Evolutionary conservation across 2,888 invertebrate species (phyloP), one percentile per base, ranked within the genome.

Genomic region (Microplitis manilae): DNA sequence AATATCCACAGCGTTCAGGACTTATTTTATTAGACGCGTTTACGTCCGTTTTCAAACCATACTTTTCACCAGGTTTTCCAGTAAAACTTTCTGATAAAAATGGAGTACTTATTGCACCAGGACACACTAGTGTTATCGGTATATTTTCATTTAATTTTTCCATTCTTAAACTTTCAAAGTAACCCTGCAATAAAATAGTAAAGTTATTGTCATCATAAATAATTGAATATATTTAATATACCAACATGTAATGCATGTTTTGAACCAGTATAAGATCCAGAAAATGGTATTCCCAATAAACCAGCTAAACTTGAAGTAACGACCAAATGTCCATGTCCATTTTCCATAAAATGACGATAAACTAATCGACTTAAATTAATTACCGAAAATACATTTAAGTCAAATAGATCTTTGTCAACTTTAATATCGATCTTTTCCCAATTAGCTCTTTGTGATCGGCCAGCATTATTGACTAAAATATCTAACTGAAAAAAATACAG

Each of bases 381-480:
- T 5, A 93, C 91, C 0, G 94, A 92, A 81, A 96, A 94, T 0
- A 96, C 95, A 88, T 97, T 96, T 75, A 96, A 87, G 59, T 96
- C 94, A 86, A 96, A 95, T 84, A 96, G 90, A 78, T 94, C 92
- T 68, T 91, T 91, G 87, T 97, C 96, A 0, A 96, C 96, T 64
- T 91, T 88, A 1, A 95, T 80, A 1, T 94, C 93, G 68, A 94
- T 95, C 1, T 93, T 91, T 79, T 94, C 93, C 94, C 95, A 96
- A 61, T 60, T 17, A 0, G 88, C 88, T 80, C 96, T 91, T 87
- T 96, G 96, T 6, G 95, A 94, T 75, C 95, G 90, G 0, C 96
- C 96, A 1, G 96, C 96, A 90, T 96, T 96, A 86, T 95, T 95
- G 0, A 96, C 92, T 60, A 96, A 90, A 76, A 96, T 92, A 86